Base-by-base conservation (phyloP, 2,113 vertebrate genomes). In the Forbesichthys papilliferus region DNA sequence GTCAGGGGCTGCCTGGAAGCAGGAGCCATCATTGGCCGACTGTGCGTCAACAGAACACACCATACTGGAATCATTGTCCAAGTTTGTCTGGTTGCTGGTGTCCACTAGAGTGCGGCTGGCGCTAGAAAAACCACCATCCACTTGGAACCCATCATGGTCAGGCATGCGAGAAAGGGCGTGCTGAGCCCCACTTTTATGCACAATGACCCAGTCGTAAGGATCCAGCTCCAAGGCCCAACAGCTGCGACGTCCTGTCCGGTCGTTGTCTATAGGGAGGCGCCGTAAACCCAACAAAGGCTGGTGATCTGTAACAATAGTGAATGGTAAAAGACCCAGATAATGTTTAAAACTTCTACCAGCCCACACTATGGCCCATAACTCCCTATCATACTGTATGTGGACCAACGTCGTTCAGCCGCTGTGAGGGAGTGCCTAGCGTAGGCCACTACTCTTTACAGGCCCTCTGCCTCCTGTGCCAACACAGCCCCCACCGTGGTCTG, bases 281-380 rank as follows among this genome's bases (percentile, higher is more conserved):
- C 9, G 69, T 51, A 20, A 1, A 20, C 20, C 20, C 20, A 20
- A 20, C 20, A 20, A 20, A 20, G 20, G 20, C 20, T 2, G 5
- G 53, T 64, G 18, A 77, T 36, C 13, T 68, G 20, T 20, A 20
- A 20, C 20, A 20, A 20, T 20, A 1, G 20, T 20, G 20, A 20
- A 20, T 20, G 20, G 20, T 20, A 20, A 20, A 20, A 20, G 20
- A 20, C 20, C 20, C 20, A 20, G 20, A 20, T 20, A 20, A 20
- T 20, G 20, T 20, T 20, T 20, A 20, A 20, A 20, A 20, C 20
- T 20, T 20, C 20, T 20, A 1, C 55, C 16, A 48, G 68, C 11
- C 16, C 77, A 79, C 53, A 74, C 67, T 18, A 74, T 53, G 11
- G 67, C 67, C 71, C 63, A 79, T 51, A 74, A 6, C 11, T 71